phyloP scores from a whole-genome alignment of 92 coral and sea anemone species.

The Diadumene lineata region DNA sequence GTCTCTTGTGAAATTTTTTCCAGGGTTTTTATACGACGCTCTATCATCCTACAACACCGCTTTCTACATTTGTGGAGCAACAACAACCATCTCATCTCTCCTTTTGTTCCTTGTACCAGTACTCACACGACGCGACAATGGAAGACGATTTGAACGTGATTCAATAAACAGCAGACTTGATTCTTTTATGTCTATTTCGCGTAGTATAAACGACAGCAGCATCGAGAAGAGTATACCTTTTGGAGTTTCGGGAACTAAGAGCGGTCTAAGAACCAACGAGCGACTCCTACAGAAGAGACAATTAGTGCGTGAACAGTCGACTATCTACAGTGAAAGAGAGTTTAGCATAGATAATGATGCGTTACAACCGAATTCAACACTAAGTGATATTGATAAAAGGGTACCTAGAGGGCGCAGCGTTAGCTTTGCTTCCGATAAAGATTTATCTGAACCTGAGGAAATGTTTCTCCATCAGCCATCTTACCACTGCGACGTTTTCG shows the following conservation, averaged over 20 bases:
- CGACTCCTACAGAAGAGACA: not conserved
- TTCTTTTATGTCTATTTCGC: conserved; percentile 26
- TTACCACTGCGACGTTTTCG: not conserved
- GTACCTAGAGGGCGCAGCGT: not conserved
- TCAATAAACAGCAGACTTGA: conserved; percentile 59
- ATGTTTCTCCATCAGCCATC: not conserved
- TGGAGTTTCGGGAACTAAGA: not conserved
- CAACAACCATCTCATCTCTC: conserved; percentile 57
- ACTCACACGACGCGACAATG: conserved; percentile 56
- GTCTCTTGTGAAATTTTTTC: not conserved
- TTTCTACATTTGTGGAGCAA: conserved; percentile 87
- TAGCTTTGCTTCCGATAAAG: conserved; percentile 2
- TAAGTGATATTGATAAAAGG: no score
- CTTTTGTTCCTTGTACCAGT: conserved; percentile 86
- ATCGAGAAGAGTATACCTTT: not conserved
- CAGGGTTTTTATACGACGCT: conserved; percentile 79
- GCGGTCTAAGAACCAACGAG: not conserved
- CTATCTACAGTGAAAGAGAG: not conserved
- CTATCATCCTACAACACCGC: conserved; percentile 88
- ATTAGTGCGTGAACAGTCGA: not conserved
- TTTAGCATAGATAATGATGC: not conserved
- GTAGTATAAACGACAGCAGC: not conserved
- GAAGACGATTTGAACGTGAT: conserved; percentile 59
- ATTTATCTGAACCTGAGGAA: not conserved
- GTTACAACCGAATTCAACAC: no score